phyloP scores from a whole-genome alignment of 2,797 vertebrate species.

The Pipistrellus nathusii region DNA sequence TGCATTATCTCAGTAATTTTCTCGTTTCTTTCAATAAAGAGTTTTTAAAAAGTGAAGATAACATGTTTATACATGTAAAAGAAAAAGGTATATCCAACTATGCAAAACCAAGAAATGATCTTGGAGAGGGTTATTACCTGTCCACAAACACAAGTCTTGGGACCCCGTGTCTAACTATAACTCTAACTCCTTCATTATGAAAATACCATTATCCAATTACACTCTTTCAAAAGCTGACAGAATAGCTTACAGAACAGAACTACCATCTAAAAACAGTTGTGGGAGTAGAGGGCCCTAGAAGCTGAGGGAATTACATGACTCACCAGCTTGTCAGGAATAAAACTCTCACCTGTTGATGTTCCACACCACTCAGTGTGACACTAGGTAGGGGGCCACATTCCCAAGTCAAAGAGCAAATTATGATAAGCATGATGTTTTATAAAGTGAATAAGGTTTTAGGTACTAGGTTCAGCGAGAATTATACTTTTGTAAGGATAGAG shows the following conservation, averaged over 20 bases:
- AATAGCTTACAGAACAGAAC: background rate
- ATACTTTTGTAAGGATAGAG: background rate
- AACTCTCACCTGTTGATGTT: background rate
- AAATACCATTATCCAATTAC: background rate
- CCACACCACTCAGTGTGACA: background rate
- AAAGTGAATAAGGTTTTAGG: constrained; percentile 8
- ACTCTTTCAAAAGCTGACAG: constrained; percentile 12
- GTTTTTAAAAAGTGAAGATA: background rate
- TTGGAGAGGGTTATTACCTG: background rate
- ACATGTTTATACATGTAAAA: background rate
- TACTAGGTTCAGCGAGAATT: background rate
- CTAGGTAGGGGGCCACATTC: background rate
- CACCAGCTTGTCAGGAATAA: background rate
- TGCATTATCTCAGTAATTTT: background rate
- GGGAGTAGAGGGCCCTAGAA: background rate
- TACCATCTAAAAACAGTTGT: background rate
- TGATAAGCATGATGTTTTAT: background rate
- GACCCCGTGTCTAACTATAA: background rate
- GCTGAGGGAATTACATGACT: background rate
- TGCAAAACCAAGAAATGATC: background rate
- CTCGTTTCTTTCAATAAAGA: background rate
- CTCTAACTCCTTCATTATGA: background rate
- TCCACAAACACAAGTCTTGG: background rate
- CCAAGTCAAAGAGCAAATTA: background rate
- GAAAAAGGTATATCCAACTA: background rate